phyloP scores from a whole-genome alignment of 2,888 invertebrate species.

The Mythimna lalbum region DNA sequence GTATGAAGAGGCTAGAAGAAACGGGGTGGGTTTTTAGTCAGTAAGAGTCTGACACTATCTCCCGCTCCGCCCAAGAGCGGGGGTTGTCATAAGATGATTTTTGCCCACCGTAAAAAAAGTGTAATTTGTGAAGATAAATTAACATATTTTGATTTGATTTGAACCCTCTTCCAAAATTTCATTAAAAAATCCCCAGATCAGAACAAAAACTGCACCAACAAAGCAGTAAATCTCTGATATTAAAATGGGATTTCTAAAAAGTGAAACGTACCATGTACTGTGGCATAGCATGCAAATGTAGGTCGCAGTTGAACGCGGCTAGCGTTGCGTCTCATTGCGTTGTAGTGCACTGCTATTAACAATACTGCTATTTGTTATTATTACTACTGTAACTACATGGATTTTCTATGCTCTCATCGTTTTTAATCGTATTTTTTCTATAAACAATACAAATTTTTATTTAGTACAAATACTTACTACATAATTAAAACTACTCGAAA shows the following conservation, averaged over 20 bases:
- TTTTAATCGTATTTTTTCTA: too few relatives aligned
- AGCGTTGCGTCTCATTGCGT: conserved; percentile 50
- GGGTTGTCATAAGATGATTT: too few relatives aligned
- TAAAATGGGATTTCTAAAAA: conserved; percentile 64
- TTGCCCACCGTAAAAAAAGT: too few relatives aligned
- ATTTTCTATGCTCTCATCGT: conserved; percentile 6
- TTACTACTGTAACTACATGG: conserved; percentile 9
- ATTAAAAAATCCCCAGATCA: background rate
- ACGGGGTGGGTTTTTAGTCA: too few relatives aligned
- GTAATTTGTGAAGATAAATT: too few relatives aligned
- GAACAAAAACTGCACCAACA: conserved; percentile 2
- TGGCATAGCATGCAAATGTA: conserved; percentile 54
- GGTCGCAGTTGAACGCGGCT: conserved; percentile 55
- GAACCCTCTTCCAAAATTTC: background rate
- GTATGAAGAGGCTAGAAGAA: too few relatives aligned
- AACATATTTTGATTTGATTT: too few relatives aligned
- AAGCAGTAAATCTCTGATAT: conserved; percentile 41
- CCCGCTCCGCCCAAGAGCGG: too few relatives aligned
- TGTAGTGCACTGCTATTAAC: conserved; percentile 46
- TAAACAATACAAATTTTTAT: too few relatives aligned
- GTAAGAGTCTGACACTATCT: too few relatives aligned
- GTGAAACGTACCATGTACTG: conserved; percentile 55
- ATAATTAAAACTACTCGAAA: too few relatives aligned
- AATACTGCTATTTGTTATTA: conserved; percentile 44
- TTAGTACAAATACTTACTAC: too few relatives aligned